Base-by-base conservation (phyloP, 2,888 invertebrate species). In the Nemotelus pantherinus region DNA sequence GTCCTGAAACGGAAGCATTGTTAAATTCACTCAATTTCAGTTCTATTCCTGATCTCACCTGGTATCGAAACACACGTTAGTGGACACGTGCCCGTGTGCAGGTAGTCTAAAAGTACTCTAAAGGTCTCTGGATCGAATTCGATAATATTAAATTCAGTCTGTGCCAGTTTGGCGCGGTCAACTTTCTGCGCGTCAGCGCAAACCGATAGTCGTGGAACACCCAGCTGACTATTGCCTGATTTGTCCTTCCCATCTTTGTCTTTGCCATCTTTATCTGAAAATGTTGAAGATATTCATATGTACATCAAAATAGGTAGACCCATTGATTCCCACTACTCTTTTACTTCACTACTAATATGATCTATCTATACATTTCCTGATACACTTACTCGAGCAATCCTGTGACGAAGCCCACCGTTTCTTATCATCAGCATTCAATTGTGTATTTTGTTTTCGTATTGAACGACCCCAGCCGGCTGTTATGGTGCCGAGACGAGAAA, bases 61-160 rank as follows among this genome's bases (percentile, higher is more conserved):
- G 97, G 96, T 84, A 97, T 96, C 80, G 95, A 95, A 82, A 95
- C 93, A 88, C 96, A 97, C 2, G 96, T 96, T 68, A 97, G 88
- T 0, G 96, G 95, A 87, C 97, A 97, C 78, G 95, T 95, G 78
- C 97, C 96, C 25, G 96, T 96, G 87, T 97, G 97, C 81, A 97
- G 89, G 87, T 97, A 97, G 88, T 97, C 96, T 87, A 97, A 88
- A 2, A 97, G 89, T 82, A 95, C 94, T 80, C 95, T 92, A 88
- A 97, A 96, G 7, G 97, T 97, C 82, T 97, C 96, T 64, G 96
- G 94, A 88, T 97, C 97, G 87, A 97, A 97, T 88, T 97, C 97
- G 84, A 96, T 96, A 85, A 97, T 96, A 81, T 94, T 94, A 88
- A 97, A 97, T 93, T 97, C 97, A 81, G 95, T 95, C 89, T 97